phyloP scores from a whole-genome alignment of 2,888 invertebrate genomes.

The Temnothorax ravouxi region DNA sequence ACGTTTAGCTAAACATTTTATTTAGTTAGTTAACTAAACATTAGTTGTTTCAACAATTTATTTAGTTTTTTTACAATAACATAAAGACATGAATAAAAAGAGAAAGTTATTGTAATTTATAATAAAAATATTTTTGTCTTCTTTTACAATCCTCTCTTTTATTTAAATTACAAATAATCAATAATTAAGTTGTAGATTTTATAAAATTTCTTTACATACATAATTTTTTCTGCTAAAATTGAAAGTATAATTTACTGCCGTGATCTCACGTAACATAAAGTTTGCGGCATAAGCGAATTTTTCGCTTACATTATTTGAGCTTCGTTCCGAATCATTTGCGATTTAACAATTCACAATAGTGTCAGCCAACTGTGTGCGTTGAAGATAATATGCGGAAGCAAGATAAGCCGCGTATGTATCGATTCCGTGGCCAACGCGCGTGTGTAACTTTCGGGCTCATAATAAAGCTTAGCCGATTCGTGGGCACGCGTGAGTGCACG shows the following conservation, averaged over 20 bases:
- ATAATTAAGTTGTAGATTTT: neutral
- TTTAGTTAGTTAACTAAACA: too few species aligned
- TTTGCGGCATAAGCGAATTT: neutral
- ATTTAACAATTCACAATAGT: conserved; percentile 35
- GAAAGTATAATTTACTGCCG: neutral
- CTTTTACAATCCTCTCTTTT: neutral
- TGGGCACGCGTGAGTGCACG: conserved; percentile 64
- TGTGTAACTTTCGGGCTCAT: conserved; percentile 51
- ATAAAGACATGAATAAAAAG: neutral
- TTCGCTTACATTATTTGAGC: neutral
- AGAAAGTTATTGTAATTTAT: neutral
- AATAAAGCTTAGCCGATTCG: conserved; percentile 64
- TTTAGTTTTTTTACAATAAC: neutral
- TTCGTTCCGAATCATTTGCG: conserved; percentile 40
- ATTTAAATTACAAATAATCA: conserved; percentile 1
- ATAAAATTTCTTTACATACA: neutral
- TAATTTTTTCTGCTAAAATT: neutral
- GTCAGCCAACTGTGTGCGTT: conserved; percentile 26
- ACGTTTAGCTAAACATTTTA: too few species aligned
- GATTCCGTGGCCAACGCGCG: conserved; percentile 36
- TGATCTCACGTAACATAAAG: neutral
- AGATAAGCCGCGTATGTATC: conserved; percentile 47
- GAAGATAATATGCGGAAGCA: conserved; percentile 47
- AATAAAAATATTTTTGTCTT: neutral
- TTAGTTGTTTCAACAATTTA: too few species aligned